phyloP scores from a whole-genome alignment of 1,140 invertebrate species.

The Ridgeia piscesae region DNA sequence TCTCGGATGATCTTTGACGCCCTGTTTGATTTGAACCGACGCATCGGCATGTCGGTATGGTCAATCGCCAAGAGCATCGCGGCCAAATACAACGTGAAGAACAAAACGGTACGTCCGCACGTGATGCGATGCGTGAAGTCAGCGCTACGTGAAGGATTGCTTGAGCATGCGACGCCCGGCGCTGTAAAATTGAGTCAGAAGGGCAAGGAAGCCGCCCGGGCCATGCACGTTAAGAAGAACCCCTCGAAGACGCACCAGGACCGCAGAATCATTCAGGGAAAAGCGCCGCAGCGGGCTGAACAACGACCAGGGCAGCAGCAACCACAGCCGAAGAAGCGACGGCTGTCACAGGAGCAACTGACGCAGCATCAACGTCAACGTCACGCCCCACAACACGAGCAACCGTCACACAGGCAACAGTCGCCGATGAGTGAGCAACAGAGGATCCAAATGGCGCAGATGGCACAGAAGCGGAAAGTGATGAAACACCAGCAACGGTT shows the following conservation, averaged over 20 bases:
- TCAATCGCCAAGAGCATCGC: background rate
- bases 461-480: background rate
- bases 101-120: background rate
- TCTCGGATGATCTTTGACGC: conserved; percentile 3
- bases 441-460: background rate
- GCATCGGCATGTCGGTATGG: background rate
- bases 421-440: background rate
- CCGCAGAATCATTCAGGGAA: background rate
- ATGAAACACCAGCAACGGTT: background rate
- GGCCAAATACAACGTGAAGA: background rate
- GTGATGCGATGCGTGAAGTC: background rate
- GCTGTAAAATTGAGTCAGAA: background rate
- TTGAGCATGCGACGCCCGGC: background rate
- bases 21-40: background rate
- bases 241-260: background rate
- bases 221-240: background rate
- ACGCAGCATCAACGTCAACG: background rate
- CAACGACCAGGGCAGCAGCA: background rate
- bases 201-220: background rate
- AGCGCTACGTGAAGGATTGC: background rate
- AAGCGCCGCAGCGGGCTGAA: background rate
- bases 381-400: background rate
- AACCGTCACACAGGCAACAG: background rate
- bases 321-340: background rate
- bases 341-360: background rate